Evolutionary conservation across 2,888 invertebrate species (phyloP), one percentile per base, ranked within the genome.

Genomic region (Nebria brevicollis): DNA sequence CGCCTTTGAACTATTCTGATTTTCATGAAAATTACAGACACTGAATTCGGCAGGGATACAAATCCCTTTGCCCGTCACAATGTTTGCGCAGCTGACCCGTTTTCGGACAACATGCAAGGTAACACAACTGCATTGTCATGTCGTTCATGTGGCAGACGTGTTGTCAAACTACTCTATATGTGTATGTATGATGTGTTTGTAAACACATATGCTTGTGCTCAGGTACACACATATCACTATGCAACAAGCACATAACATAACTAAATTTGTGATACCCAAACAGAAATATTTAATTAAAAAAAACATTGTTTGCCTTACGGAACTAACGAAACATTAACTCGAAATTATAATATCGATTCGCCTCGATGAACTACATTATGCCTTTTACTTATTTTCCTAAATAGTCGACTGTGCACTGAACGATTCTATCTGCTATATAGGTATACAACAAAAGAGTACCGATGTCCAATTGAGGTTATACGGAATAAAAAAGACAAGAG

Each of bases 401-500:
- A 54, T 54, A 54, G 54, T 54, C 54, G 54, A 54, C 13, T 54
- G 54, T 54, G 54, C 54, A 54, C 54, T 54, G 54, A 54, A 54
- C 54, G 54, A 54, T 11, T 54, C 54, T 54, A 54, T 54, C 54
- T 54, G 4, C 34, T 34, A 34, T 34, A 34, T 34, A 34, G 54
- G 54, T 54, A 54, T 54, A 54, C 11, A 54, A 54, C 13, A 54
- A 13, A 54, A 54, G 54, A 54, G 13, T 54, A 54, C 54, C 54
- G 54, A 11, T 54, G 54, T 54, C 76, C 66, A 76, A 76, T 66
- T 76, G 76, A 76, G 66, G 76, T 76, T 76, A 65, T 54, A 54
- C 54, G 54, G 13, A 54, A 54, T 54, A 54, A 54, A 13, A 54
- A 54, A 54, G 13, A 7, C 7, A 75, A 76, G 76, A 66, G 34